These are phyloP conservation scores for Sialia sialis DNA, from an alignment of 2,113 vertebrate genomes.

Conservation along the genomic window DNA sequence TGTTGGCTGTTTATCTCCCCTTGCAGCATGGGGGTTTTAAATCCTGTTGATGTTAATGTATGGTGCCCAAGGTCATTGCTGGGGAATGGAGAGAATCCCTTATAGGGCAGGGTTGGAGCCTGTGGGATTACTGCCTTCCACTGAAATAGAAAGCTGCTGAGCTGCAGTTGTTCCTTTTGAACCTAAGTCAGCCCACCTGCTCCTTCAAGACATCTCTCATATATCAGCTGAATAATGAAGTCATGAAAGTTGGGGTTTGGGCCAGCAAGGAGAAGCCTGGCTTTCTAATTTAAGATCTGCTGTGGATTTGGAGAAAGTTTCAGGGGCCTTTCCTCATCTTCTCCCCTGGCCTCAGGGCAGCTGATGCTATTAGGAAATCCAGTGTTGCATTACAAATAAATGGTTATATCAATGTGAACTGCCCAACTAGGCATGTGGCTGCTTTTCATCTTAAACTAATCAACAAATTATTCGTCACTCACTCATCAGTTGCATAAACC, in stretches of 20 bases:
- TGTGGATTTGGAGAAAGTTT: not conserved
- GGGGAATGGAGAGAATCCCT: conserved; percentile 44
- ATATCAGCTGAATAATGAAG: conserved; percentile 65
- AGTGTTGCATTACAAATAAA: accelerated
- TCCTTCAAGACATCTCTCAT: conserved; percentile 68
- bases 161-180: conserved; percentile 68
- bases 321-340: not conserved
- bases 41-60: not conserved
- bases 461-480: not conserved
- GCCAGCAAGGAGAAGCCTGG: not conserved
- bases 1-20: not conserved
- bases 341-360: not conserved
- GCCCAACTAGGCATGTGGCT: not conserved
- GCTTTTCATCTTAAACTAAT: not conserved
- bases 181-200: conserved; percentile 55
- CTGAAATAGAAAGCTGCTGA: conserved; percentile 69
- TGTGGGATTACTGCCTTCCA: conserved; percentile 57
- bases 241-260: not conserved
- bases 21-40: not conserved
- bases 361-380: not conserved
- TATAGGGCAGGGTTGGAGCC: conserved; percentile 57
- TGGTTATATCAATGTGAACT: not conserved
- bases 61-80: conserved; percentile 2
- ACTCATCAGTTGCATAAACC: not conserved
- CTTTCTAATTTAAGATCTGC: conserved; percentile 43